Conservation (phyloP, 1,140 invertebrate species). For the Pogonus chalceus region DNA sequence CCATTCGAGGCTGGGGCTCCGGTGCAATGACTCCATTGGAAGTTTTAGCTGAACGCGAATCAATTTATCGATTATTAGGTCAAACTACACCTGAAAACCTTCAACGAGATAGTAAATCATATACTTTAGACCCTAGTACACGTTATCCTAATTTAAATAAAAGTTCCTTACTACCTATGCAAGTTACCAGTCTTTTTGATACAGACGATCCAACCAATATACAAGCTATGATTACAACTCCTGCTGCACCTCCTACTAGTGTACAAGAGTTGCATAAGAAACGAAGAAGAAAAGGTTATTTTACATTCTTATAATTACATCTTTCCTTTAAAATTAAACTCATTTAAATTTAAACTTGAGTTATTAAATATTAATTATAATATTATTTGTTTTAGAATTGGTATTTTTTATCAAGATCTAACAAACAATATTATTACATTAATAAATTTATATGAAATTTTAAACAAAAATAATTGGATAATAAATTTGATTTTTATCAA, state of each 20-base stretch:
- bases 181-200: conserved; percentile 48
- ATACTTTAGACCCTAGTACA: conserved; percentile 84
- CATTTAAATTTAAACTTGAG: no score
- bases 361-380: not conserved
- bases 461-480: no score
- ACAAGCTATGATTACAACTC: conserved; percentile 33
- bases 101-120: conserved; percentile 75
- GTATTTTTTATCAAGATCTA: no score
- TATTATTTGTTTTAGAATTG: no score
- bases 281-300: conserved; percentile 47
- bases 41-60: conserved; percentile 89
- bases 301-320: conserved; percentile 12
- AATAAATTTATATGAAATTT: no score
- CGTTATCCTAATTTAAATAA: conserved; percentile 58
- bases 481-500: no score
- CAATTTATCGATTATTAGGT: conserved; percentile 62
- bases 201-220: conserved; percentile 45
- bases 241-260: conserved; percentile 25
- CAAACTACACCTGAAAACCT: conserved; percentile 96
- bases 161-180: conserved; percentile 43
- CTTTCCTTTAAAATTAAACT: no score
- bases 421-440: no score
- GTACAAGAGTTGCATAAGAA: conserved; percentile 51
- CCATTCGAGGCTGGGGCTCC: conserved; percentile 74
- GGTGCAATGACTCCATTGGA: conserved; percentile 57